Evolutionary conservation across 2,888 invertebrate genomes (phyloP).

Genomic region (Schizotus pectinicornis): DNA sequence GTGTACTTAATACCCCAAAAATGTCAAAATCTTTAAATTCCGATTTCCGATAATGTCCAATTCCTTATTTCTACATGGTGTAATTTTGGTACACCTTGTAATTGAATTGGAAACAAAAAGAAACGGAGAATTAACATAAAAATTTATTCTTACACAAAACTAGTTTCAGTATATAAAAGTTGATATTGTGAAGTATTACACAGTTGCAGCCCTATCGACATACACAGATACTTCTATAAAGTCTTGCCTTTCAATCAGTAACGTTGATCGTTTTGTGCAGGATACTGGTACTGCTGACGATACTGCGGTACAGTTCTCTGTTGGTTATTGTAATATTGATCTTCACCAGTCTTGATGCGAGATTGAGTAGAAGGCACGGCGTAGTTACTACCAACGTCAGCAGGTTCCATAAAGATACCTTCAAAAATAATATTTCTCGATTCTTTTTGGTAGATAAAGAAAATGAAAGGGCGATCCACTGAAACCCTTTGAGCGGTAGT

Average conservation of each 20-base stretch:
- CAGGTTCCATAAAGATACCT: conserved; percentile 65
- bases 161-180: no score
- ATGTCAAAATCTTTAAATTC: no score
- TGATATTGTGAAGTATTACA: not conserved
- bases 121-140: no score
- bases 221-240: conserved; percentile 1
- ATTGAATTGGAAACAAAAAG: conserved; percentile 8
- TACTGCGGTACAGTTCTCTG: not conserved
- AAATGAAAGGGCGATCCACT: conserved; percentile 70
- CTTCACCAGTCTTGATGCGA: no score
- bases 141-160: not conserved
- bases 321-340: not conserved
- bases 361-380: no score
- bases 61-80: no score
- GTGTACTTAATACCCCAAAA: no score
- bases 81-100: no score
- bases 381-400: not conserved
- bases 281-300: not conserved
- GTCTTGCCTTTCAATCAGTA: conserved; percentile 4
- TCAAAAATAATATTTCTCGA: conserved; percentile 67
- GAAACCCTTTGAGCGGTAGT: conserved; percentile 60
- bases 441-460: conserved; percentile 66
- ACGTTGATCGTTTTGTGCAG: conserved; percentile 6
- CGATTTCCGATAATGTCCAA: no score
- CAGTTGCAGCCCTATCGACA: not conserved